Conservation (phyloP, 2,888 invertebrate species). For the Augiades crinisus region DNA sequence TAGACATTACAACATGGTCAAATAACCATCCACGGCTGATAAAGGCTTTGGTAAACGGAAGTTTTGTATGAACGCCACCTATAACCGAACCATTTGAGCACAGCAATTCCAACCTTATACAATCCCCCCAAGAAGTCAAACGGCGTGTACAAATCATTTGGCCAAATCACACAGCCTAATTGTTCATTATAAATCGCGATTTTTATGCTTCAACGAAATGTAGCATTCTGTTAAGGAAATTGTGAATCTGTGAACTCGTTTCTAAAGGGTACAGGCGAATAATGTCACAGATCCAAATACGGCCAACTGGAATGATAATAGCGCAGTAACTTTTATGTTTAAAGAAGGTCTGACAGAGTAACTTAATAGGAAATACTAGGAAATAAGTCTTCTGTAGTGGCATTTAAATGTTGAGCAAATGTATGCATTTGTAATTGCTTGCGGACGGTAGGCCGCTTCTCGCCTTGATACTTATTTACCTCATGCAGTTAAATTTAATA, state of each 20-base stretch:
- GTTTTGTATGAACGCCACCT: constrained; percentile 7
- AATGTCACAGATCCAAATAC: constrained; percentile 21
- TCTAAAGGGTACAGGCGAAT: constrained; percentile 22
- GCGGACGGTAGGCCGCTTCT: too few species aligned
- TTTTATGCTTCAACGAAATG: constrained; percentile 23
- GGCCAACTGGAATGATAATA: constrained; percentile 15
- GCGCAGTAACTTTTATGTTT: constrained; percentile 12
- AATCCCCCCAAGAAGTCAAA: neutral
- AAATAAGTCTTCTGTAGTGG: constrained; percentile 2
- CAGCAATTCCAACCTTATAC: neutral
- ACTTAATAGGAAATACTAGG: constrained; percentile 24
- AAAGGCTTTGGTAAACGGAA: constrained; percentile 32
- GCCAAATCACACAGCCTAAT: constrained; percentile 21
- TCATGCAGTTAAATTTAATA: too few species aligned
- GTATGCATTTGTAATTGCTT: neutral
- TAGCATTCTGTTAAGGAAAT: constrained; percentile 21
- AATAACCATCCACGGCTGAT: constrained; percentile 43
- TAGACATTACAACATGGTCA: constrained; percentile 51
- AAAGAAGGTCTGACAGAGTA: constrained; percentile 9
- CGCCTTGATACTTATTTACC: too few species aligned
- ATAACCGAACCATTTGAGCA: neutral
- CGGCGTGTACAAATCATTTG: neutral
- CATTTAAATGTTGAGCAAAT: constrained; percentile 6
- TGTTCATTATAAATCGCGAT: constrained; percentile 21
- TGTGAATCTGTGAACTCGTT: constrained; percentile 22